phyloP scores from a whole-genome alignment of 2,113 vertebrate species.

The Motacilla tschutschensis region DNA sequence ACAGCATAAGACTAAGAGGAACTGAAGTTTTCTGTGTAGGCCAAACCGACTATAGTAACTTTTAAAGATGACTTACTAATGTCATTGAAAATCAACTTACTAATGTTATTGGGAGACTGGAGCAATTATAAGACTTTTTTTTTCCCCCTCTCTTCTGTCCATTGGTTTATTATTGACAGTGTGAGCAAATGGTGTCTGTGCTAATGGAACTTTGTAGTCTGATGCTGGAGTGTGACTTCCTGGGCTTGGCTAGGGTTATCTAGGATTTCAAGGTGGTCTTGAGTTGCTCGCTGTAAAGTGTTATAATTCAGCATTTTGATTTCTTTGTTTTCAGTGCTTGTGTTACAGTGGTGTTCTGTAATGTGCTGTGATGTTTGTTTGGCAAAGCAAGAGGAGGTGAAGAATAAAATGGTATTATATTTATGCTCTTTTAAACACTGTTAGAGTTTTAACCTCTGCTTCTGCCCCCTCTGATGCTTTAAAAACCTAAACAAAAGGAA shows the following conservation, averaged over 20 bases:
- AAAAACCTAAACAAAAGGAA: background rate
- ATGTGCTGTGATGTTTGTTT: background rate
- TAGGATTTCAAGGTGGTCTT: background rate
- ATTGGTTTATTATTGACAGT: background rate
- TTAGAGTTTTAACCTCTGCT: background rate
- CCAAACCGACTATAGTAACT: background rate
- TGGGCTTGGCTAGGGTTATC: background rate
- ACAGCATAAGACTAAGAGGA: background rate
- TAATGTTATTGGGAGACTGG: no score
- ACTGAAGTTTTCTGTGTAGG: background rate
- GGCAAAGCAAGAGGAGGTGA: background rate
- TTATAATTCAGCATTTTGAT: background rate
- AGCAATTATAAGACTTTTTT: background rate
- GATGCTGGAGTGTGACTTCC: background rate
- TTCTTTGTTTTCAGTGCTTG: background rate
- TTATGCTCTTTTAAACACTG: background rate
- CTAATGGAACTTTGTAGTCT: background rate
- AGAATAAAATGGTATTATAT: background rate
- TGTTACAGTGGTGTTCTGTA: background rate
- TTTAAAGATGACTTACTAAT: background rate
- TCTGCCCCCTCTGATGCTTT: background rate
- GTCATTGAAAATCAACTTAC: background rate
- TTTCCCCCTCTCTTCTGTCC: background rate
- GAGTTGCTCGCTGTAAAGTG: background rate
- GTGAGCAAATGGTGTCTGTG: background rate